Evolutionary conservation across 2,888 invertebrate species (phyloP), one percentile per base, ranked within the genome.

Genomic region (Epistrophella euchroma): DNA sequence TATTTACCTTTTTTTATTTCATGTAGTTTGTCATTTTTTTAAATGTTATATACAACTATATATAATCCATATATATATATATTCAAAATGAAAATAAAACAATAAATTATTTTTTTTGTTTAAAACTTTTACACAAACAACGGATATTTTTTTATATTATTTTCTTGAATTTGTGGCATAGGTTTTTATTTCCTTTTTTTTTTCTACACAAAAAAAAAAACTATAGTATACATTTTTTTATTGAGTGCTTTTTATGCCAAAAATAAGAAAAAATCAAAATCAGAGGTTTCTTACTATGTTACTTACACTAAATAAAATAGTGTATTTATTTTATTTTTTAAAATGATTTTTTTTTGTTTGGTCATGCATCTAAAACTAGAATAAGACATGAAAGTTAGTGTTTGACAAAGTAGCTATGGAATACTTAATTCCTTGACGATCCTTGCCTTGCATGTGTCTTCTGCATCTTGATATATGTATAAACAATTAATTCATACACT

Each of bases 1-100:
- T 75, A 88, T 88, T 88, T 88, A 64, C 74, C 71, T 66, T 81
- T 77, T 77, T 82, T 83, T 83, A 81, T 79, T 73, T 78, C 78
- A 45, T 78, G 81, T 87, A 80, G 75, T 87, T 86, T 83, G 80
- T 83, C 75, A 76, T 82, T 70, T 52, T 78, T 72, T 81, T 78
- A 43, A 64, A 70, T 13, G 47, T 60, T 74, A 66, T 56, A 62
- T 70, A 55, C 22, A 66, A 45, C 50, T 62, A 58, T 25, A 58
- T 25, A 45, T 45, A 72, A 50, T 25, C n/a, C 19, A 71, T 71
- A 70, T 3, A 60, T 58, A 37, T 13, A 37, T 62, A 43, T 60
- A 68, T 37, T 35, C 32, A 64, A 62, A 70, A 56, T n/a, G 62
- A 74, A 70, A 85, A 66, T 45, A 45, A 50, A 71, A 50, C 47